These are phyloP conservation scores for Strix uralensis DNA, from an alignment of 2,113 vertebrate species.

Conservation along the genomic window DNA sequence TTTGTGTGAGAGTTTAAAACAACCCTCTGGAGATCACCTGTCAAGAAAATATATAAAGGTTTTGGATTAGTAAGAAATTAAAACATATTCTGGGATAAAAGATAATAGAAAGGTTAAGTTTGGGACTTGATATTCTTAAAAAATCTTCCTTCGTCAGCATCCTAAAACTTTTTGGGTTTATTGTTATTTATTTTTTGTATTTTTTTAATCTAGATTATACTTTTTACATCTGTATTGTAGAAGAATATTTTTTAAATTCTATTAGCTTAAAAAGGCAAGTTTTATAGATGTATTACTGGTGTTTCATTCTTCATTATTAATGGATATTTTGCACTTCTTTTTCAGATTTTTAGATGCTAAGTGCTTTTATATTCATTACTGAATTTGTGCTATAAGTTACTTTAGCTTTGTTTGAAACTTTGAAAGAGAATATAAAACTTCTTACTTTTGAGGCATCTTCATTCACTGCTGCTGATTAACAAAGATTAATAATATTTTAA, in stretches of 20 bases:
- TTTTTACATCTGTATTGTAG: background rate
- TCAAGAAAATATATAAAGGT: background rate
- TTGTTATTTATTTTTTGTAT: background rate
- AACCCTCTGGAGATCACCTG: background rate
- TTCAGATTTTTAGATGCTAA: background rate
- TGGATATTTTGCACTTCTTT: background rate
- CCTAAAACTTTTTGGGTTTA: background rate
- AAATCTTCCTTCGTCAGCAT: background rate
- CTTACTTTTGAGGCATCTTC: conserved; percentile 3
- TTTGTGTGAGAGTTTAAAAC: background rate
- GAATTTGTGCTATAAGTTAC: background rate
- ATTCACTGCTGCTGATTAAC: conserved; percentile 22
- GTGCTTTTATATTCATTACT: background rate
- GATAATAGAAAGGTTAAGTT: background rate
- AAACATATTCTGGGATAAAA: background rate
- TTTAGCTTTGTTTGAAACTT: background rate
- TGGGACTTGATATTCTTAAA: background rate
- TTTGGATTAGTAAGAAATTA: background rate
- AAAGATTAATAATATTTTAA: conserved; percentile 32
- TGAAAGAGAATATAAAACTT: background rate
- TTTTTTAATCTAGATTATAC: background rate
- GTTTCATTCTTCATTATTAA: background rate
- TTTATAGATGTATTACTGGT: background rate
- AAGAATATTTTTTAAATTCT: background rate
- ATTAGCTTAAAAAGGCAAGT: background rate